Conservation (phyloP, 2,113 vertebrate genomes). For the Bagarius yarrelli region DNA sequence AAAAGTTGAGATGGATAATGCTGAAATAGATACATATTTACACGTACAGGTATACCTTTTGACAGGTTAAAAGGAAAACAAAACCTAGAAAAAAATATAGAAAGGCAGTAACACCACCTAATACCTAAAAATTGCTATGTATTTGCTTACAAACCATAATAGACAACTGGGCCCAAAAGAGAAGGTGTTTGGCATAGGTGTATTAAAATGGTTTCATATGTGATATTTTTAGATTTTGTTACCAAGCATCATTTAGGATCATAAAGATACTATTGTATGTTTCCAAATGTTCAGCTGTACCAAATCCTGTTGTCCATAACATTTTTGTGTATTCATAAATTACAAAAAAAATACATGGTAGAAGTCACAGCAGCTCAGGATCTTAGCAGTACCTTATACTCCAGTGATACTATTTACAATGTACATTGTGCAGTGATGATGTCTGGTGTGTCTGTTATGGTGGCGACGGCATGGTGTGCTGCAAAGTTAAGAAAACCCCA, state of each 20-base stretch:
- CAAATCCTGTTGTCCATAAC: background rate
- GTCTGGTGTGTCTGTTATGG: slow-evolving; percentile 49
- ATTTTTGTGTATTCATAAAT: background rate
- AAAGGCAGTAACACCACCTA: too few relatives aligned
- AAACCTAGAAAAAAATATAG: too few relatives aligned
- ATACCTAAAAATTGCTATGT: too few relatives aligned
- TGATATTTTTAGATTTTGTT: background rate
- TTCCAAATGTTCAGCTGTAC: background rate
- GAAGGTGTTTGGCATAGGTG: background rate
- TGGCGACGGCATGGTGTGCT: slow-evolving; percentile 40
- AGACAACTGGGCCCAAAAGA: background rate
- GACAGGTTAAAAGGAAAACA: too few relatives aligned
- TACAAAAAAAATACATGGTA: background rate
- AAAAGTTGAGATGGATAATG: too few relatives aligned
- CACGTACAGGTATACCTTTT: too few relatives aligned
- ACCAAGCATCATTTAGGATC: background rate
- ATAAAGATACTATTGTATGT: background rate
- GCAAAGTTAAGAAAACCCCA: slow-evolving; percentile 71
- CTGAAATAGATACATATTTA: too few relatives aligned
- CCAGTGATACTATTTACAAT: slow-evolving; percentile 1
- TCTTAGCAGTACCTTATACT: background rate
- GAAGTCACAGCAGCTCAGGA: background rate
- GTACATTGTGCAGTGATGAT: slow-evolving; percentile 24
- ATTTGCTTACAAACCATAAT: too few relatives aligned
- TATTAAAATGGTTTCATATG: background rate